These are phyloP conservation scores for Corvus hawaiiensis DNA, from an alignment of 2,113 vertebrate genomes.

Conservation along the genomic window DNA sequence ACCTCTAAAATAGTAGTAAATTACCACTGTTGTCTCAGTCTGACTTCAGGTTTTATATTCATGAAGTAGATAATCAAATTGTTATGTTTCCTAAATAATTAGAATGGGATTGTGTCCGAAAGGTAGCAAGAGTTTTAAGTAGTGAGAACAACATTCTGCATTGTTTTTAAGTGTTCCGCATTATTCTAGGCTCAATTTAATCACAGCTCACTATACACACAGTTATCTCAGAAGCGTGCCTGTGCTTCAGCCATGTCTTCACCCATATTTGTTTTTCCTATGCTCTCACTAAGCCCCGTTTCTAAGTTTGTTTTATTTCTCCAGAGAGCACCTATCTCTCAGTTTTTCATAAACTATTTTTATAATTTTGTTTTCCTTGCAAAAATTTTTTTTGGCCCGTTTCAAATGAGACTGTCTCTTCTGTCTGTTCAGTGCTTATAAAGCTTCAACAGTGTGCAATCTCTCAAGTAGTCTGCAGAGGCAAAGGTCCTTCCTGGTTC, in stretches of 20 bases:
- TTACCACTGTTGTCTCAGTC: background rate
- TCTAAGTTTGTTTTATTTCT: constrained; percentile 2
- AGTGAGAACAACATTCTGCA: background rate
- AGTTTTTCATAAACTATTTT: background rate
- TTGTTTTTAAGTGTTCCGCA: background rate
- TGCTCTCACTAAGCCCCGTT: background rate
- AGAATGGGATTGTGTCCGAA: background rate
- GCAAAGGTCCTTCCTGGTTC: background rate
- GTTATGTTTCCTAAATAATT: background rate
- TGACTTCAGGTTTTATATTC: background rate
- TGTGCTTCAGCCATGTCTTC: background rate
- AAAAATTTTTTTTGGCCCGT: background rate
- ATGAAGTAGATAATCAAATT: background rate
- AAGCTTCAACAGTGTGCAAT: background rate
- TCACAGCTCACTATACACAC: background rate
- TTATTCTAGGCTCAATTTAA: background rate
- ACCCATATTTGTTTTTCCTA: background rate
- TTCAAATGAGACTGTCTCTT: background rate
- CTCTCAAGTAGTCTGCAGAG: background rate
- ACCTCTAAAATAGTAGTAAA: background rate
- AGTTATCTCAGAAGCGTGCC: background rate
- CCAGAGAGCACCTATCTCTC: background rate
- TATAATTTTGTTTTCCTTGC: background rate
- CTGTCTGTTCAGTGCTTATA: background rate
- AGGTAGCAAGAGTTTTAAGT: background rate